Percentiles rank a stretch among this genome's conserved stretches.
Conservation (phyloP, 2,113 vertebrate genomes). For the Mustelus asterias region DNA sequence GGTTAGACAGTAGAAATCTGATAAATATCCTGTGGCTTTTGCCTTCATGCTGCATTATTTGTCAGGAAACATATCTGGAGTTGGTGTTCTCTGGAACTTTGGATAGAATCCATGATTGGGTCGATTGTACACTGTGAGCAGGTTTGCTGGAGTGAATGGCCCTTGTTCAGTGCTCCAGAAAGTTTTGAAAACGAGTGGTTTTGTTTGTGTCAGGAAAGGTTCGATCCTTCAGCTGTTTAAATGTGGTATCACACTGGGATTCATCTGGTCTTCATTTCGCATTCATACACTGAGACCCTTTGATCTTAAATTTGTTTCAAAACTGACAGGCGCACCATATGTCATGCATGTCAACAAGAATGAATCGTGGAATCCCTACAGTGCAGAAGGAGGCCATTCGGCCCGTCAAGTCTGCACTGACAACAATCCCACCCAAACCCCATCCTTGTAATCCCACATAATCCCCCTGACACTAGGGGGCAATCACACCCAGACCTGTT, state of each 20-base stretch:
- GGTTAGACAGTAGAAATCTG: neutral
- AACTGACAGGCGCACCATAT: neutral
- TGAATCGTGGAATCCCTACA: too few relatives aligned
- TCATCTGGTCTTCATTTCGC: neutral
- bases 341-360: neutral
- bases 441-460: too few relatives aligned
- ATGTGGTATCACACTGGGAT: neutral
- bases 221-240: neutral
- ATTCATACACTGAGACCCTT: neutral
- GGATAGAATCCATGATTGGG: neutral
- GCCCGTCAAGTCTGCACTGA: too few relatives aligned
- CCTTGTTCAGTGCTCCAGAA: neutral
- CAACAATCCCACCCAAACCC: too few relatives aligned
- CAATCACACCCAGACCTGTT: too few relatives aligned
- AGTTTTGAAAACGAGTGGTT: neutral
- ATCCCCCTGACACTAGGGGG: too few relatives aligned
- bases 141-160: neutral
- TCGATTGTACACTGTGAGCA: neutral
- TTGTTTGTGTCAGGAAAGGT: neutral
- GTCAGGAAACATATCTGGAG: neutral
- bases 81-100: neutral
- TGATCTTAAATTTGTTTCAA: neutral
- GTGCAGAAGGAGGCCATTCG: too few relatives aligned
- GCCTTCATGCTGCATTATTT: neutral
- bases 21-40: neutral